These are phyloP conservation scores for Piaya cayana DNA, from an alignment of 2,113 vertebrate genomes.

Conservation along the genomic window DNA sequence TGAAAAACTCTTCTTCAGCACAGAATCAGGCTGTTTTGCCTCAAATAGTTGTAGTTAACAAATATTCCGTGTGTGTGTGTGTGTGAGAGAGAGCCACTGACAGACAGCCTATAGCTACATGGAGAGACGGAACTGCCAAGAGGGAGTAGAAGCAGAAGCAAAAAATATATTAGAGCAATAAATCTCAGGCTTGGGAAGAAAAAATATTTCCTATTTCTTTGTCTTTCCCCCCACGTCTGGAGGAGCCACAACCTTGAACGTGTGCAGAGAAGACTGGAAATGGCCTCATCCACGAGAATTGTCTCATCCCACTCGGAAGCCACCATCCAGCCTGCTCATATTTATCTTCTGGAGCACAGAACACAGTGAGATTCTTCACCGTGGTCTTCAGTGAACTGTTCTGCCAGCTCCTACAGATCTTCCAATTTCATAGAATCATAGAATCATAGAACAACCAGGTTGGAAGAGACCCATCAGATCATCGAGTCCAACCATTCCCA, in stretches of 20 bases:
- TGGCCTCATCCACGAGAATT: fast-evolving
- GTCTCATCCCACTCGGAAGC: not conserved
- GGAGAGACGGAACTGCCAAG: slow-evolving; percentile 29
- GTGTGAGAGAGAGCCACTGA: not conserved
- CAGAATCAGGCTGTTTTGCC: slow-evolving; percentile 19
- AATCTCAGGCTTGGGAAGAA: not conserved
- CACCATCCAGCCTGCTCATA: not conserved
- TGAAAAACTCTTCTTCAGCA: slow-evolving; percentile 28
- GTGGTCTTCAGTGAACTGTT: not conserved
- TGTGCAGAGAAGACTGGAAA: not conserved
- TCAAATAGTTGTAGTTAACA: slow-evolving; percentile 63
- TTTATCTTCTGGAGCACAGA: not conserved
- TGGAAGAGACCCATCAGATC: no score
- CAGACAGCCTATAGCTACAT: slow-evolving; percentile 38
- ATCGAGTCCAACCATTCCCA: no score
- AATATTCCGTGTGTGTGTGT: not conserved
- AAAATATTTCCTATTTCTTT: not conserved
- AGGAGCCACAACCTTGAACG: not conserved
- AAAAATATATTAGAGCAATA: slow-evolving; percentile 12
- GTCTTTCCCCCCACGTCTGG: not conserved
- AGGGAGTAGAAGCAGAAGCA: not conserved
- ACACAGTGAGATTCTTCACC: fast-evolving
- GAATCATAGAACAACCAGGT: not conserved
- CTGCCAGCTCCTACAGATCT: fast-evolving
- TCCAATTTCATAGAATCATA: fast-evolving